phyloP scores from a whole-genome alignment of 2,797 vertebrate species.

The Mormyrus proboscirostris region DNA sequence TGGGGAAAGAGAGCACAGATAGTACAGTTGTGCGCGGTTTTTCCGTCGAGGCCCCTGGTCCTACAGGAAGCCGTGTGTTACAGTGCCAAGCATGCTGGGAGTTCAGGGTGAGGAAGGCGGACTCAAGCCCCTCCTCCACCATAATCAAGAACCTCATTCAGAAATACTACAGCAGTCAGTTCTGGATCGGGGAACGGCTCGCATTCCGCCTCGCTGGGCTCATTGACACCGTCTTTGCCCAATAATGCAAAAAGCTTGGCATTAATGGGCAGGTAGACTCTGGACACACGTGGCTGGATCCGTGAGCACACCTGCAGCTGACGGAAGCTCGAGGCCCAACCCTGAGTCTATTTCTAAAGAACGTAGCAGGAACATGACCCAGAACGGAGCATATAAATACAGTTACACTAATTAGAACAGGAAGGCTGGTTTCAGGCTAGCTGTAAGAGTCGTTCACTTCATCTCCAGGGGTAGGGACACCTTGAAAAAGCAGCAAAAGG shows the following conservation, averaged over 20 bases:
- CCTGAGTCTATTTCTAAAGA: background rate
- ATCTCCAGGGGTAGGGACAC: background rate
- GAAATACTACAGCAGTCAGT: background rate
- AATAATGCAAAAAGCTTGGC: background rate
- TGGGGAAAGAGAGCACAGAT: conserved; percentile 81
- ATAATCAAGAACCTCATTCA: background rate
- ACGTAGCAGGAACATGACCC: background rate
- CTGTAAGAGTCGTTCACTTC: background rate
- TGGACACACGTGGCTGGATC: background rate
- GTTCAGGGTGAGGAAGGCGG: background rate
- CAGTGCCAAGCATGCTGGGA: background rate
- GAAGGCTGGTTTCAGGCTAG: background rate
- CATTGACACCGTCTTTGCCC: background rate
- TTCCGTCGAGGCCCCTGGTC: background rate
- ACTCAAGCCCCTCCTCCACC: background rate
- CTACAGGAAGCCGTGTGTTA: background rate
- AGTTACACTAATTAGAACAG: background rate
- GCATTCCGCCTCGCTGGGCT: background rate
- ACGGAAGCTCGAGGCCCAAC: background rate
- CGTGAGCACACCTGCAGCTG: background rate
- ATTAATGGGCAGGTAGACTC: background rate
- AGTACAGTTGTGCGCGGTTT: conserved; percentile 47
- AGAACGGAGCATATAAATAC: background rate
- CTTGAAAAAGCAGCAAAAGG: background rate
- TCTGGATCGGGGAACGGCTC: background rate